Conservation (phyloP, 2,797 vertebrate species). For the Myotis daubentonii region DNA sequence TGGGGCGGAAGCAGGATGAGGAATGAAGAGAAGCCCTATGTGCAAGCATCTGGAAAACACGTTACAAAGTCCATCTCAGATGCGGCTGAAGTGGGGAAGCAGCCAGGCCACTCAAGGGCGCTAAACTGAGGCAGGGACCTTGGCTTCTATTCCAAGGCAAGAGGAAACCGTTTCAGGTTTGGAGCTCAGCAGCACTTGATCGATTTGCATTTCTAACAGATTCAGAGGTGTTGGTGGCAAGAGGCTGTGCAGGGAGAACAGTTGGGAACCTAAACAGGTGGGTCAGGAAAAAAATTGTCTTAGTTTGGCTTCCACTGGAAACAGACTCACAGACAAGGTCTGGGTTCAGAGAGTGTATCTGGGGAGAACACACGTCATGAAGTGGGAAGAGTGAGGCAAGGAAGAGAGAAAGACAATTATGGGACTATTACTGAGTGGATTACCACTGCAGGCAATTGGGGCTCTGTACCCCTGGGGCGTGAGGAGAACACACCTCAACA, state of each 20-base stretch:
- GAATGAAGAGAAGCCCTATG: accelerated
- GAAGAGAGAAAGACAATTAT: neutral
- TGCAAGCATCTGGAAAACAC: neutral
- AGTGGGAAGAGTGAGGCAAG: neutral
- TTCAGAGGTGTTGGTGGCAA: neutral
- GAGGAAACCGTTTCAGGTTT: neutral
- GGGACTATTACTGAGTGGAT: neutral
- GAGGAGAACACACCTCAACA: neutral
- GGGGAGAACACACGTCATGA: neutral
- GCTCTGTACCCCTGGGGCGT: neutral
- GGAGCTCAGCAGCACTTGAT: neutral
- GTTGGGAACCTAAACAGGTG: neutral
- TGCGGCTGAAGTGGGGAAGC: neutral
- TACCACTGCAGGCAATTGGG: neutral
- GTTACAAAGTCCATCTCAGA: neutral
- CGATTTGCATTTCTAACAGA: neutral
- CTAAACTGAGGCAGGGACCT: neutral
- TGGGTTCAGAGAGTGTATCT: neutral
- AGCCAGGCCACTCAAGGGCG: neutral
- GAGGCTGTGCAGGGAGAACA: neutral
- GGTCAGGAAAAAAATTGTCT: neutral
- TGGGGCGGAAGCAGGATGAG: neutral
- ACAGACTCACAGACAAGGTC: neutral
- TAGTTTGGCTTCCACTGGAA: neutral
- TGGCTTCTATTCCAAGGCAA: neutral